Conservation (phyloP, 2,797 vertebrate genomes). For the Novumbra hubbsi region DNA sequence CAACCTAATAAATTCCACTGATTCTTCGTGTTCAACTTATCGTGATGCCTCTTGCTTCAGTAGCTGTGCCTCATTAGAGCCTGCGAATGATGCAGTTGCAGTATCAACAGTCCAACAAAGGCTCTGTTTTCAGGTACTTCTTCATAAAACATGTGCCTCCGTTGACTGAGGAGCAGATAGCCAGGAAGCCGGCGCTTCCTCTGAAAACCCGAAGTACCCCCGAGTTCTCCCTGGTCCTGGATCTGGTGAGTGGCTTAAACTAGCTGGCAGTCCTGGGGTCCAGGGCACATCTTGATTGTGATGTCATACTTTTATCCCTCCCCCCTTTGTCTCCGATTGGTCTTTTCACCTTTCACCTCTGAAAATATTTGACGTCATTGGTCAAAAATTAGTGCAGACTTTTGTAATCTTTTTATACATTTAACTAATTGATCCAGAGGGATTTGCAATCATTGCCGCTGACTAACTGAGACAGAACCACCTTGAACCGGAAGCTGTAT, state of each 20-base stretch:
- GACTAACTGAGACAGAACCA: not conserved
- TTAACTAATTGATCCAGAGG: not conserved
- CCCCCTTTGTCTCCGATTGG: too few species aligned
- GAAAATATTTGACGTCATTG: too few species aligned
- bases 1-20: too few species aligned
- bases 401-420: too few species aligned
- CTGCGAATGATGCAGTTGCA: too few species aligned
- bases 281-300: not conserved
- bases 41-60: too few species aligned
- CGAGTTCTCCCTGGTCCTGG: constrained; percentile 95
- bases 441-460: not conserved
- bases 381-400: too few species aligned
- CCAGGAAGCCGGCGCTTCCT: constrained; percentile 94
- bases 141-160: constrained; percentile 99
- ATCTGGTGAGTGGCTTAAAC: constrained; percentile 80
- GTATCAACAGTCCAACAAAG: not conserved
- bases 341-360: too few species aligned
- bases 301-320: not conserved
- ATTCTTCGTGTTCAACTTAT: too few species aligned
- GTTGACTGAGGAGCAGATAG: constrained; percentile 96
- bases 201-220: constrained; percentile 98
- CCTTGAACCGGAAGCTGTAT: not conserved
- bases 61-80: too few species aligned
- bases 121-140: constrained; percentile 84
- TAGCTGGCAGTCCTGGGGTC: not conserved